Evolutionary conservation across 2,797 vertebrate species (phyloP).

Genomic region (Poeciliopsis paucimaculata): DNA sequence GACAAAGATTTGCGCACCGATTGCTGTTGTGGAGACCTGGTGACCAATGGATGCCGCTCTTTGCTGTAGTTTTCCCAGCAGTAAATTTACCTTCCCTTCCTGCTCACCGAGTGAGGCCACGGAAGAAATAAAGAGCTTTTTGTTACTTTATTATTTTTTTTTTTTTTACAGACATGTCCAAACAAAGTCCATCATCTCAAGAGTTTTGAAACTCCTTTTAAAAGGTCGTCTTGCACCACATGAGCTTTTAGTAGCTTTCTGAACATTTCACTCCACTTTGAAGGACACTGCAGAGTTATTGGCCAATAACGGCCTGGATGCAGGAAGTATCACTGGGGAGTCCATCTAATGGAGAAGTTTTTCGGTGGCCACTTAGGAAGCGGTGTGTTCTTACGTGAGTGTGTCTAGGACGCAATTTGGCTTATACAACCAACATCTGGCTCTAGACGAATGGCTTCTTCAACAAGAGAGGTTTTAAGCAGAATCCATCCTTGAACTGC

Average conservation of each 20-base stretch:
- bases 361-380: not conserved
- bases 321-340: not conserved
- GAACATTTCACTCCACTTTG: not conserved
- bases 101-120: not conserved
- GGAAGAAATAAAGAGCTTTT: not conserved
- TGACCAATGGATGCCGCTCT: not conserved
- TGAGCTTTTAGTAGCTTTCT: not conserved
- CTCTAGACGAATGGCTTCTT: not conserved
- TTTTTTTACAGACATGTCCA: not conserved
- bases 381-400: not conserved
- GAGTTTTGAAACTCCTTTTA: not conserved
- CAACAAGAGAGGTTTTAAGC: not conserved
- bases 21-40: not conserved
- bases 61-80: not conserved
- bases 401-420: not conserved
- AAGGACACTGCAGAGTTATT: not conserved
- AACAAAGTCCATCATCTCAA: too few species aligned
- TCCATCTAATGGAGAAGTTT: slow-evolving; percentile 4
- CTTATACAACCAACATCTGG: not conserved
- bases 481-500: not conserved
- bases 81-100: not conserved
- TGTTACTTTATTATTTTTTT: not conserved
- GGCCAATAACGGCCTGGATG: slow-evolving; percentile 23
- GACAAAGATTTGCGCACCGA: too few species aligned
- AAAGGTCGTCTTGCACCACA: not conserved